These are phyloP conservation scores for Xestia ashworthii DNA, from an alignment of 2,888 invertebrate genomes.

Conservation along the genomic window DNA sequence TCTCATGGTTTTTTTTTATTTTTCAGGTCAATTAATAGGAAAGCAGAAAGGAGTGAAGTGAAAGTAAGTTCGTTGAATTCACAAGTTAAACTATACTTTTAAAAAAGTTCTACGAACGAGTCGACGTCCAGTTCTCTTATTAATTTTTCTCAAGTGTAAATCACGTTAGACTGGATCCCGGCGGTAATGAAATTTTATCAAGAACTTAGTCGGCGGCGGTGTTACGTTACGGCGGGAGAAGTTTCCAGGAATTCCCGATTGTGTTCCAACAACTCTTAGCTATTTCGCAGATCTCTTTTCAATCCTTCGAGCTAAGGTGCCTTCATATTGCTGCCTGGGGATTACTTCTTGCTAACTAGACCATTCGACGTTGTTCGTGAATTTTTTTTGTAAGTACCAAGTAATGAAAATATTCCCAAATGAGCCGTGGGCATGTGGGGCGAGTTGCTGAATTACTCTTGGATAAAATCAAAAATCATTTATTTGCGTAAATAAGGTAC, in stretches of 20 bases:
- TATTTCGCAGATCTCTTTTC: constrained; percentile 64
- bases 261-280: constrained; percentile 64
- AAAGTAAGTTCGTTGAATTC: neutral
- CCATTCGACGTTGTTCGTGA: neutral
- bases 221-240: constrained; percentile 44
- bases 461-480: too few species aligned
- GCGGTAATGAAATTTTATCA: constrained; percentile 65
- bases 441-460: too few species aligned
- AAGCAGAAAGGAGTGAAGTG: too few species aligned
- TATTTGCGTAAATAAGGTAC: too few species aligned
- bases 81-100: neutral
- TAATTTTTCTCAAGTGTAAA: constrained; percentile 47
- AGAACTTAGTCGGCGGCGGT: constrained; percentile 52
- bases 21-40: neutral
- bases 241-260: constrained; percentile 63
- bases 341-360: neutral
- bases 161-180: constrained; percentile 33
- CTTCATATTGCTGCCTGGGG: constrained; percentile 13
- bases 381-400: neutral
- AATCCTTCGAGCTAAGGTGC: constrained; percentile 46
- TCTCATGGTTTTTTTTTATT: neutral
- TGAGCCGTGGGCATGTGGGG: too few species aligned
- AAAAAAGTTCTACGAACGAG: neutral
- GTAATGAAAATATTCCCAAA: too few species aligned
- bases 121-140: constrained; percentile 21